Evolutionary conservation across 1,140 invertebrate species (phyloP), one percentile per base, ranked within the genome.

Genomic region (Bombus breviceps): DNA sequence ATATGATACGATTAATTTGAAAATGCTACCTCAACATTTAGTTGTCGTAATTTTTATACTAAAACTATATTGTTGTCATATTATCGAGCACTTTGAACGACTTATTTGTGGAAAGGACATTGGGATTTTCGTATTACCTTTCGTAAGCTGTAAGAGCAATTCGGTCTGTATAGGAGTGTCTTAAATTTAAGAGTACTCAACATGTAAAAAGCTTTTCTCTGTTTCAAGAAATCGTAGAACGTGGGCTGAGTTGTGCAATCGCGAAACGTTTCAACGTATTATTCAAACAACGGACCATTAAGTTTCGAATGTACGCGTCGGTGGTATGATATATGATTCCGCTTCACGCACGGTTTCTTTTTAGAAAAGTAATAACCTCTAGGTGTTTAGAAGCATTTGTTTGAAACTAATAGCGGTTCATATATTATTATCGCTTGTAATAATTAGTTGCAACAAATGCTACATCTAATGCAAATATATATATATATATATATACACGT

Each of bases 271-370:
- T 75, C 73, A 34, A 34, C 32, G 39, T 34, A 75, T 53, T 39
- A 59, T 57, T 76, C 74, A 59, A 76, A 76, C 53, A 76, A 62
- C 39, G 47, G 25, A 13, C 74, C 34, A 59, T 76, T 76, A 76
- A 76, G 74, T 32, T 76, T 76, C 74, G 53, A 76, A 39, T 28
- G 25, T 39, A 62, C 8, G 18, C 5, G 74, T 34, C 15, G 0
- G 12, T 76, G 74, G 22, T 37, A 57, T 32, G 73, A 75, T 57
- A 28, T 57, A 75, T 39, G 72, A 47, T 47, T 32, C 22, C 39
- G 13, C 5, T 72, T 53, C 15, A 22, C n/a, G 13, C 41, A 32
- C 64, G 72, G 74, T 76, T 43, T 68, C 62, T 5, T 75, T 37
- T 10, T 12, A 68, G 3, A 5, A 22, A 37, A 12, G n/a, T 32